A percentile compares a stretch with the other conserved stretches of the same genome.
These are phyloP conservation scores for Dicyrtomina minuta DNA, from an alignment of 2,888 invertebrate species.

Conservation along the genomic window DNA sequence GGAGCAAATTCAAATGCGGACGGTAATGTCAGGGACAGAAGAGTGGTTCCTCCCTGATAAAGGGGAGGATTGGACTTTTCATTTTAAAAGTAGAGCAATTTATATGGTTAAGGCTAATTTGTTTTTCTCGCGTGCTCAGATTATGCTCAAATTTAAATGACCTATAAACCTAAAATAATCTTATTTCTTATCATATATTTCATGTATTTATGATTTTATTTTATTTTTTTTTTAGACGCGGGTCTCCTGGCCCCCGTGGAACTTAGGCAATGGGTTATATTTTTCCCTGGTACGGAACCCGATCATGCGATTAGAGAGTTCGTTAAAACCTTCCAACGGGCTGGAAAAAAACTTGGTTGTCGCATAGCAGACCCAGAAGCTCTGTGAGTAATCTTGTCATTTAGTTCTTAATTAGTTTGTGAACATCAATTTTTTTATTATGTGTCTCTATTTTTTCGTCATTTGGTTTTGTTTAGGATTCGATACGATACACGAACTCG, in stretches of 20 bases:
- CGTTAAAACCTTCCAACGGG: slow-evolving; percentile 7
- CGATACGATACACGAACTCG: slow-evolving; percentile 12
- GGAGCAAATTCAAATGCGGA: too few relatives aligned
- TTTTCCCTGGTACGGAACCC: slow-evolving; percentile 8
- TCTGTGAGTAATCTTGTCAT: too few relatives aligned
- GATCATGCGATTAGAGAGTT: slow-evolving; percentile 22
- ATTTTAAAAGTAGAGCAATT: slow-evolving; percentile 63
- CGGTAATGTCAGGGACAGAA: too few relatives aligned
- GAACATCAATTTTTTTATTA: background rate
- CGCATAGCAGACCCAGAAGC: background rate
- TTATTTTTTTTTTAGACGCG: too few relatives aligned
- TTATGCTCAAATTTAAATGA: background rate
- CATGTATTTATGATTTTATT: too few relatives aligned
- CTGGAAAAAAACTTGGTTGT: slow-evolving; percentile 25
- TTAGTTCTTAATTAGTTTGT: too few relatives aligned
- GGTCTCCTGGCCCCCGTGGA: slow-evolving; percentile 37
- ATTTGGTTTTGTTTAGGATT: slow-evolving; percentile 21
- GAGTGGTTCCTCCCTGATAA: slow-evolving; percentile 58
- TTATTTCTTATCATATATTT: too few relatives aligned
- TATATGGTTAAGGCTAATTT: too few relatives aligned
- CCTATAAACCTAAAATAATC: too few relatives aligned
- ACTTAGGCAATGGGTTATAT: slow-evolving; percentile 33
- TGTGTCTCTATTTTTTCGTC: too few relatives aligned
- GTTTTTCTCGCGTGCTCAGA: too few relatives aligned
- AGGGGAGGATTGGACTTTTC: slow-evolving; percentile 75